Evolutionary conservation across 1,140 invertebrate species (phyloP), one percentile per base, ranked within the genome.

Genomic region (Drosophila mauritiana): DNA sequence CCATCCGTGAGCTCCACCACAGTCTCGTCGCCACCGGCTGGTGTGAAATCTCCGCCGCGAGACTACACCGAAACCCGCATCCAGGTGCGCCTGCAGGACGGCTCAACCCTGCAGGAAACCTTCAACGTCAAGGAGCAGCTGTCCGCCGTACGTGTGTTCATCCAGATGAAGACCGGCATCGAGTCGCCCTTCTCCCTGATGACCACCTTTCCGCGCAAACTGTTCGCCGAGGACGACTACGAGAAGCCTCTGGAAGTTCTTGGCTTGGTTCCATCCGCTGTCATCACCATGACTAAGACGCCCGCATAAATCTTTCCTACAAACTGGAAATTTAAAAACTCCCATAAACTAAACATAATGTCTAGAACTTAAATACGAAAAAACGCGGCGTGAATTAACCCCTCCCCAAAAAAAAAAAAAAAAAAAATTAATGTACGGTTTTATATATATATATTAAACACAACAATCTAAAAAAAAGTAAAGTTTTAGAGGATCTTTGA

Each of bases 41-140:
- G 43, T 20, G 76, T 89, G 2, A 88, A 83, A 25, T 88, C 74
- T 20, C 81, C 78, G 4, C 78, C 82, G 6, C 69, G 78, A 0
- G 84, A 89, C 10, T 88, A 88, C 15, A 72, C 92, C 78, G 72
- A 93, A 91, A 68, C 91, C 84, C 46, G 92, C 90, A 92, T 94
- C 88, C 92, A 96, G 94, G 92, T 97, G 91, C 93, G 95, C 85
- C 94, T 92, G 45, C 89, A 89, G 31, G 82, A 92, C 59, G 97
- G 97, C 20, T 92, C 94, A 62, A 93, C 95, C 1, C 83, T 98
- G 6, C 95, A 80, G 8, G 95, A 97, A 91, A 95, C 94, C 36
- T 98, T 98, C 92, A 95, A 96, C 42, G 95, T 95, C 15, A 97
- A 98, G 88, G 98, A 99, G 91, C 95, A 96, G 68, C 93, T 99